Evolutionary conservation across 2,797 vertebrate genomes (phyloP).

Genomic region (Nothura maculosa): DNA sequence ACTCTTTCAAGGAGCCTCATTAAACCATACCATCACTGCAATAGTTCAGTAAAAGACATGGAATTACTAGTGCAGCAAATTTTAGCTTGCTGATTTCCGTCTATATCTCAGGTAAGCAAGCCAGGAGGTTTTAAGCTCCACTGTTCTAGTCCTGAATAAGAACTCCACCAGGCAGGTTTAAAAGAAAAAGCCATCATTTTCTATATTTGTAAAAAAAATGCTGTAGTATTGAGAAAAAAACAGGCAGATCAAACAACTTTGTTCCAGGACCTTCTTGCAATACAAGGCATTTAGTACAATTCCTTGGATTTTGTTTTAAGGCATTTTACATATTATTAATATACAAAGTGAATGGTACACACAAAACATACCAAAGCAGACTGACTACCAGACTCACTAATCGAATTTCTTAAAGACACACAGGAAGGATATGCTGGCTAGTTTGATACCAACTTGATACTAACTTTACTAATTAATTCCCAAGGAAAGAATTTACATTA

Average conservation of each 20-base stretch:
- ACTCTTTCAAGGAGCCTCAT: not conserved
- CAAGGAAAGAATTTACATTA: not conserved
- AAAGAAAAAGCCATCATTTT: not conserved
- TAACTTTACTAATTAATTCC: not conserved
- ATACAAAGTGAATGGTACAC: not conserved
- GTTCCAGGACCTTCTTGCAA: not conserved
- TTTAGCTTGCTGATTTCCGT: not conserved
- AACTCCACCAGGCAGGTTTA: accelerated
- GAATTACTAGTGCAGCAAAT: not conserved
- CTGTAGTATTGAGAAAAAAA: not conserved
- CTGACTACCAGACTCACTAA: not conserved
- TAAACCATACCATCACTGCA: not conserved
- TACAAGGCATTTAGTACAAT: not conserved
- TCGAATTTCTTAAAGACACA: not conserved
- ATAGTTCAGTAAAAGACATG: not conserved
- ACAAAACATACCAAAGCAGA: not conserved
- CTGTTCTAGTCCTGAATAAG: not conserved
- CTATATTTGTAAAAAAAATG: not conserved
- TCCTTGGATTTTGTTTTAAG: not conserved
- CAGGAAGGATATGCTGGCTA: not conserved
- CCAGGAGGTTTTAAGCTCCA: not conserved
- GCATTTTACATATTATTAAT: not conserved
- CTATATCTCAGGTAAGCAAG: not conserved
- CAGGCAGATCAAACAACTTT: not conserved
- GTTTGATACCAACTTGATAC: not conserved